Evolutionary conservation across 2,797 vertebrate species (phyloP).

Genomic region (Acridotheres tristis): DNA sequence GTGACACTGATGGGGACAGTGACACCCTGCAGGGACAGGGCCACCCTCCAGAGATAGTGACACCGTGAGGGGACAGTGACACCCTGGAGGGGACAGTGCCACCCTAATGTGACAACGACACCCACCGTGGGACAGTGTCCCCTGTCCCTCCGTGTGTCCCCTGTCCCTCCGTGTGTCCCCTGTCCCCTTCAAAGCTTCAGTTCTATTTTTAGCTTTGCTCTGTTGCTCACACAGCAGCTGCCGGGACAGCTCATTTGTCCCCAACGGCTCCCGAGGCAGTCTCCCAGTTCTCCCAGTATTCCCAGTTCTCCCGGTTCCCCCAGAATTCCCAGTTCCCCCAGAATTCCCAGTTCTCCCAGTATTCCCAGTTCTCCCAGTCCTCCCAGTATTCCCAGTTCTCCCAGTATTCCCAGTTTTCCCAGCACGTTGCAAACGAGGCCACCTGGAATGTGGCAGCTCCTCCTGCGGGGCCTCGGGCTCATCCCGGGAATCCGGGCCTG

Average conservation of each 20-base stretch:
- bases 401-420: neutral
- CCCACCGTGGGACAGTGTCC: neutral
- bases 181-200: neutral
- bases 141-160: neutral
- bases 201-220: neutral
- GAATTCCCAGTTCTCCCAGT: neutral
- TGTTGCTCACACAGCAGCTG: fast-evolving
- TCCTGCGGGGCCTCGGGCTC: neutral
- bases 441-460: neutral
- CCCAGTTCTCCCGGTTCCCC: too few relatives aligned
- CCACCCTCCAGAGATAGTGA: too few relatives aligned
- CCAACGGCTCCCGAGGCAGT: neutral
- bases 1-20: too few relatives aligned
- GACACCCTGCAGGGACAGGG: too few relatives aligned
- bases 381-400: neutral
- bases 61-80: too few relatives aligned
- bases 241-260: fast-evolving
- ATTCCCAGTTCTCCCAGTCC: neutral
- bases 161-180: fast-evolving
- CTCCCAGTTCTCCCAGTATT: neutral
- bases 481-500: neutral
- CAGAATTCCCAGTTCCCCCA: too few relatives aligned
- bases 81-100: too few relatives aligned
- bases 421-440: neutral
- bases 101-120: neutral